Percentiles rank a stretch among this genome's conserved stretches.
Evolutionary conservation across 2,888 invertebrate species (phyloP).

Genomic region (Flexamia atlantica): DNA sequence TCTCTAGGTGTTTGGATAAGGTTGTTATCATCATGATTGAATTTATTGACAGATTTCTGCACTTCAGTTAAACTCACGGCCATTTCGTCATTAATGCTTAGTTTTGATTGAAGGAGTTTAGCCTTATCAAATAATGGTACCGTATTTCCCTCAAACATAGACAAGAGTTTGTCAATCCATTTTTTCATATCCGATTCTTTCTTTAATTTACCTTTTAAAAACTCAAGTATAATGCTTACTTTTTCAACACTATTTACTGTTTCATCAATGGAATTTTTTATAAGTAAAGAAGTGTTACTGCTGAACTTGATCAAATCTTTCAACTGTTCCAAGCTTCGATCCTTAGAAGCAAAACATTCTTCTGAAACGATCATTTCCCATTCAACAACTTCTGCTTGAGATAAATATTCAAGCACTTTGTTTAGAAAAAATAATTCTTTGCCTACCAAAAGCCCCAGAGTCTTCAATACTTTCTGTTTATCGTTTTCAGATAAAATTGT

Average conservation of each 20-base stretch:
- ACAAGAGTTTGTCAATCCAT: not conserved
- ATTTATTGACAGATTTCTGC: not conserved
- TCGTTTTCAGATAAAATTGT: not conserved
- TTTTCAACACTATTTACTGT: not conserved
- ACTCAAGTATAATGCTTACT: not conserved
- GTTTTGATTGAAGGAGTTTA: not conserved
- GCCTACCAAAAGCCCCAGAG: not conserved
- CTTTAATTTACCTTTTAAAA: not conserved
- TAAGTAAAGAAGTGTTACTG: not conserved
- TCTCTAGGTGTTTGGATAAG: not conserved
- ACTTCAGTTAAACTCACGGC: not conserved
- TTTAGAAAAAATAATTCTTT: not conserved
- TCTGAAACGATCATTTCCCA: not conserved
- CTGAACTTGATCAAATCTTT: not conserved
- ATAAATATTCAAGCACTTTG: not conserved
- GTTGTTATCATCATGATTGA: not conserved
- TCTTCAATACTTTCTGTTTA: not conserved
- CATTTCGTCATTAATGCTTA: not conserved
- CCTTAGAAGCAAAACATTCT: conserved; percentile 5
- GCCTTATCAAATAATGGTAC: not conserved
- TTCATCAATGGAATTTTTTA: not conserved
- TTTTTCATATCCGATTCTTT: not conserved
- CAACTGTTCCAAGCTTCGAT: not conserved
- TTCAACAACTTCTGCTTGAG: not conserved
- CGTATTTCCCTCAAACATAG: not conserved